Base-by-base conservation (phyloP, 2,888 invertebrate species). In the Isoperla grammatica region DNA sequence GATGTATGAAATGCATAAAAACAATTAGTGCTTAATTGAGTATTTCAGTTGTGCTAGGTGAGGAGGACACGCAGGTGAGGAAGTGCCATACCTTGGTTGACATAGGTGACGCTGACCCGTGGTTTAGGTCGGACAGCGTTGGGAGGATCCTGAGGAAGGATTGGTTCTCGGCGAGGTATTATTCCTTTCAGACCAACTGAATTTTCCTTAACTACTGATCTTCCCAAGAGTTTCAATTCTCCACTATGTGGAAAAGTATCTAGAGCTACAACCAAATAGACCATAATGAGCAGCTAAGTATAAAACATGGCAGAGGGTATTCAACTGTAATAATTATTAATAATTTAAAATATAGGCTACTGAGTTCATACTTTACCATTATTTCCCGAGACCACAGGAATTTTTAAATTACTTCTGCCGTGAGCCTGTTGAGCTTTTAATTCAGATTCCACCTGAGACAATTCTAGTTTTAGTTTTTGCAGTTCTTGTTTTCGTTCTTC, bases 101-200 rank as follows among this genome's bases (percentile, higher is more conserved):
- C 57, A 40, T 64, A 53, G 42, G 63, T 60, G 45, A 64, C 60
- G 58, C 64, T 64, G 61, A 58, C 57, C 37, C 61, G 61, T 40
- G 64, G 64, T 39, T 39, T 50, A 55, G 61, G 64, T 37, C 64
- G 64, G 60, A 59, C 53, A 40, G 64, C 64, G 49, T 64, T 61
- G 45, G 63, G 64, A 57, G 64, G 63, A 53, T 64, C 64, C 55
- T 53, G 55, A 17, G 60, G 55, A 39, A 64, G 53, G 57, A 64
- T 56, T 35, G 61, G 60, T 53, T 37, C 57, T 15, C 54, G 43
- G 40, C 59, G 63, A 60, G 29, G 57, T 35, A 53, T 29, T 58
- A 64, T 64, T 43, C 64, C 64, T 40, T 43, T 42, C 60, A 64
- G 42, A 19, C 63, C 64, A 42, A 57, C 50, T 42, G 56, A 42